phyloP scores from a whole-genome alignment of 2,888 invertebrate genomes.

The Herminia tarsipennalis region DNA sequence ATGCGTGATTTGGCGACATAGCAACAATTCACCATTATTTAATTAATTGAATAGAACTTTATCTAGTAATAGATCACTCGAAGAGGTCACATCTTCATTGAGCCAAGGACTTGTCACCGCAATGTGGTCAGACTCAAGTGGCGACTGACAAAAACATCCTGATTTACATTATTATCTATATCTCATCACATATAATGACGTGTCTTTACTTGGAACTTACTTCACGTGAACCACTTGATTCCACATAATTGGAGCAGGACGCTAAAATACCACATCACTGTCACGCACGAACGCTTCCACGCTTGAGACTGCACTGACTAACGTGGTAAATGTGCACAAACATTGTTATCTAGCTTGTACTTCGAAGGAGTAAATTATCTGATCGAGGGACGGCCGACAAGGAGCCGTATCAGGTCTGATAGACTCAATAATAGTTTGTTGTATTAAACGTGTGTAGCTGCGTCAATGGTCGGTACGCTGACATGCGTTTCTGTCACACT shows the following conservation, averaged over 20 bases:
- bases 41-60: constrained; percentile 10
- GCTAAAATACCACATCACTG: constrained; percentile 39
- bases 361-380: constrained; percentile 60
- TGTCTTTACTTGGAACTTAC: constrained; percentile 50
- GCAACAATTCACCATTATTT: not conserved
- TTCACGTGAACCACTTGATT: constrained; percentile 69
- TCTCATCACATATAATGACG: constrained; percentile 11
- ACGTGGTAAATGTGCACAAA: constrained; percentile 55
- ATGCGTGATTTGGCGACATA: not conserved
- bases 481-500: constrained; percentile 12
- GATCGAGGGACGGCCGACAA: constrained; percentile 43
- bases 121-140: constrained; percentile 37
- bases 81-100: constrained; percentile 11
- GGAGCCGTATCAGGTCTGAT: constrained; percentile 48
- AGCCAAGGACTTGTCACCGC: constrained; percentile 41
- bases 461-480: constrained; percentile 3
- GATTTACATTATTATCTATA: constrained; percentile 12
- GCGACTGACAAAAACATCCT: constrained; percentile 17
- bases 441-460: constrained; percentile 24
- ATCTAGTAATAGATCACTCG: constrained; percentile 7
- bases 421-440: constrained; percentile 35
- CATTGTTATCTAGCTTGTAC: constrained; percentile 57
- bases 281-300: constrained; percentile 39
- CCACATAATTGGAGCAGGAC: constrained; percentile 59
- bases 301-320: constrained; percentile 47